phyloP scores from a whole-genome alignment of 2,113 vertebrate species.

The Pyrgilauda ruficollis region DNA sequence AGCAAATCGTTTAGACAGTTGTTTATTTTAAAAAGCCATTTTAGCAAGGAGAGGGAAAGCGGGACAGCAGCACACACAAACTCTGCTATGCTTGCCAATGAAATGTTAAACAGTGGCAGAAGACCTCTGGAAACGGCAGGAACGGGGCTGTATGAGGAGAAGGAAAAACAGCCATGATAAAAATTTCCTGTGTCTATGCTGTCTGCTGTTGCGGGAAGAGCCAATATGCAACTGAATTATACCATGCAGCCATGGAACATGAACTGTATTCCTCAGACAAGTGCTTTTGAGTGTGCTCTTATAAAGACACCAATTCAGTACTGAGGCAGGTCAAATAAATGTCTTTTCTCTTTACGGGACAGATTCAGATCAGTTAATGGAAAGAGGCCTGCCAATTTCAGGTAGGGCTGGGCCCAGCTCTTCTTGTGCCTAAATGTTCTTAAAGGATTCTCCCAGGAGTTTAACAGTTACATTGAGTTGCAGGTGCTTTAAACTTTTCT shows the following conservation, averaged over 20 bases:
- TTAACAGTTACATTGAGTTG: neutral
- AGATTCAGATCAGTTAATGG: neutral
- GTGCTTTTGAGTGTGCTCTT: neutral
- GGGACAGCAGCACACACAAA: slow-evolving; percentile 25
- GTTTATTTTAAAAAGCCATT: slow-evolving; percentile 67
- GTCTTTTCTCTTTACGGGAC: neutral
- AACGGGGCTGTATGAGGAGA: neutral
- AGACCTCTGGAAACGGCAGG: neutral
- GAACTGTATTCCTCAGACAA: neutral
- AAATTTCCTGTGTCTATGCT: slow-evolving; percentile 7
- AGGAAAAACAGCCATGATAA: slow-evolving; percentile 35
- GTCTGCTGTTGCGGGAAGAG: neutral
- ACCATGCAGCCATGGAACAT: neutral
- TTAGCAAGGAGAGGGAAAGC: slow-evolving; percentile 50
- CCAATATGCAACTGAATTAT: neutral
- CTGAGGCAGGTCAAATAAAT: neutral
- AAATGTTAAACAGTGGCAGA: slow-evolving; percentile 64
- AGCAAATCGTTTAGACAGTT: slow-evolving; percentile 69
- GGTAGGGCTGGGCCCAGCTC: neutral
- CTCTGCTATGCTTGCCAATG: neutral
- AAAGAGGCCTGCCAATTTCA: neutral
- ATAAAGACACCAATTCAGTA: neutral
- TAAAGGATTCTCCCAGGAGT: neutral
- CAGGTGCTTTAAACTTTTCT: neutral
- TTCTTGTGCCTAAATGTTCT: neutral